Evolutionary conservation across 1,140 invertebrate genomes (phyloP).

Genomic region (Lepidurus couesii): DNA sequence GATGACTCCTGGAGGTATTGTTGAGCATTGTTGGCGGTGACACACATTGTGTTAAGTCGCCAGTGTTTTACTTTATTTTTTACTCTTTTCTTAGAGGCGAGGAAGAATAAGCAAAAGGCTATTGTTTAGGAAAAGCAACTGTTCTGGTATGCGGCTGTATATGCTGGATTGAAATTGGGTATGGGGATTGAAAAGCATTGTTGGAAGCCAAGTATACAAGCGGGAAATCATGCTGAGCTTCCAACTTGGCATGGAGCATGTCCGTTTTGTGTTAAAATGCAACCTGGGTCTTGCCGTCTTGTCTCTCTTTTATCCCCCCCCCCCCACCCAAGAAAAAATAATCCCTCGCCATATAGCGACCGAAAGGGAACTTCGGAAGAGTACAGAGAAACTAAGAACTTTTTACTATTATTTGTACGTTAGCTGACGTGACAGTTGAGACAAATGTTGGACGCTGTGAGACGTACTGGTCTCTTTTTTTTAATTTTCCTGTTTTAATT

Average conservation of each 20-base stretch:
- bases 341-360: background rate
- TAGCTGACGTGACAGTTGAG: background rate
- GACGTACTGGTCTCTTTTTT: background rate
- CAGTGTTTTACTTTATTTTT: no score
- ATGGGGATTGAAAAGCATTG: conserved; percentile 14
- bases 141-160: background rate
- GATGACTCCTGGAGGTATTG: no score
- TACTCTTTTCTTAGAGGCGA: no score
- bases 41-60: no score
- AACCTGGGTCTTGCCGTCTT: background rate
- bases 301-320: background rate
- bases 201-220: conserved; percentile 12
- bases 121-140: background rate
- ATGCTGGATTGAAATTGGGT: background rate
- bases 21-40: no score
- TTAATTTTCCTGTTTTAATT: background rate
- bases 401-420: background rate
- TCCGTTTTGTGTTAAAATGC: background rate
- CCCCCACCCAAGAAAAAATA: background rate
- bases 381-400: no score
- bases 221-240: conserved; percentile 13
- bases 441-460: conserved; percentile 13
- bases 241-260: conserved; percentile 13
- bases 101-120: background rate
- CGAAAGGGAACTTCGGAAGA: background rate